A percentile compares a stretch with the other conserved stretches of the same genome.
Evolutionary conservation across 2,113 vertebrate genomes (phyloP).

Genomic region (Craseonycteris thonglongyai): DNA sequence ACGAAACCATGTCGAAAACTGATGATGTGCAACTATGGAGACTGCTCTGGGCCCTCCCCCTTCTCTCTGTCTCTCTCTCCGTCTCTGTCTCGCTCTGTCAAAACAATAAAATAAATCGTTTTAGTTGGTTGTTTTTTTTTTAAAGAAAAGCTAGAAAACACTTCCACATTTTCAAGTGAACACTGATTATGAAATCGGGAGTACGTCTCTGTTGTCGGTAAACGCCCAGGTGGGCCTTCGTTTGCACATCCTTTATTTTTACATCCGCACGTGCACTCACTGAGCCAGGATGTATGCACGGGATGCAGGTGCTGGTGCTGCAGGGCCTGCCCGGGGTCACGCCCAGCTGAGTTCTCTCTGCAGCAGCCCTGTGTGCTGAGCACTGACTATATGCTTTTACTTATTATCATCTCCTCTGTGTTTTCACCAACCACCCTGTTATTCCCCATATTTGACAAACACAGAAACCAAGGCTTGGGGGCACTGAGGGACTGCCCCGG

Average conservation of each 20-base stretch:
- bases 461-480: background rate
- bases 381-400: background rate
- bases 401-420: background rate
- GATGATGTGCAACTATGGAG: too few species aligned
- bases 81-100: too few species aligned
- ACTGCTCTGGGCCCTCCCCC: too few species aligned
- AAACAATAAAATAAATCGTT: too few species aligned
- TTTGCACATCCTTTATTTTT: background rate
- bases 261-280: too few species aligned
- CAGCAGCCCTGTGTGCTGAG: background rate
- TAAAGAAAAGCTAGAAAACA: background rate
- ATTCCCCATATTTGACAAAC: background rate
- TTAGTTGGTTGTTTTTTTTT: too few species aligned
- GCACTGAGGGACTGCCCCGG: too few species aligned
- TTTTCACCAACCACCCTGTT: background rate
- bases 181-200: background rate
- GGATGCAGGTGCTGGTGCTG: accelerated
- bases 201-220: background rate
- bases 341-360: accelerated
- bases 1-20: too few species aligned
- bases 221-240: background rate
- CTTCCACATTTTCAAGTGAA: background rate
- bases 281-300: background rate
- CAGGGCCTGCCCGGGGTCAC: background rate
- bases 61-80: too few species aligned